A percentile compares a stretch with the other conserved stretches of the same genome.
Conservation (phyloP, 2,888 invertebrate genomes). For the Hemithea aestivaria region DNA sequence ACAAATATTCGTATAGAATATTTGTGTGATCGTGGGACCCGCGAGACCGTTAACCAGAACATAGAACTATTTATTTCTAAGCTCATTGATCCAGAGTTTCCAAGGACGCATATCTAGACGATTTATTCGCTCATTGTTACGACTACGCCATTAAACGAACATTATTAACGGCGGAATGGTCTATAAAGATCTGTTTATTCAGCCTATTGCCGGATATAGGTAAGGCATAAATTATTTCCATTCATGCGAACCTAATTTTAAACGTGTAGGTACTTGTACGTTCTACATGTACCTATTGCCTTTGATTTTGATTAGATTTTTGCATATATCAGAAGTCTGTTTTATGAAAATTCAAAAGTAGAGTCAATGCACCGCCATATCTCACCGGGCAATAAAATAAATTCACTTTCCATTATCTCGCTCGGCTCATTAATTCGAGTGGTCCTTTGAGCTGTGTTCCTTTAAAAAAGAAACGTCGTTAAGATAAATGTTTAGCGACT, state of each 20-base stretch:
- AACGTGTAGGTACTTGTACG: not conserved
- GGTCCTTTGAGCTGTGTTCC: slow-evolving; percentile 34
- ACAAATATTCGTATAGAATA: slow-evolving; percentile 13
- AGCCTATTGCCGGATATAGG: slow-evolving; percentile 3
- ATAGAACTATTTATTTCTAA: too few relatives aligned
- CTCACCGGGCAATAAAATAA: slow-evolving; percentile 26
- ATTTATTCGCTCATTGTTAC: slow-evolving; percentile 22
- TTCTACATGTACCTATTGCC: too few relatives aligned
- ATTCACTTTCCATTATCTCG: slow-evolving; percentile 35
- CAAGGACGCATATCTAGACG: slow-evolving; percentile 5
- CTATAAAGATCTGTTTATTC: slow-evolving; percentile 15
- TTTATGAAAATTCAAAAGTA: slow-evolving; percentile 1
- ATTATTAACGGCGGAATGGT: slow-evolving; percentile 27
- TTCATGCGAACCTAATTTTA: slow-evolving; percentile 2
- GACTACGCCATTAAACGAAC: slow-evolving; percentile 32
- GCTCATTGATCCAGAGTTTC: not conserved
- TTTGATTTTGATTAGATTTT: too few relatives aligned
- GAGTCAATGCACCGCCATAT: slow-evolving; percentile 16
- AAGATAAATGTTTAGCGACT: slow-evolving; percentile 37
- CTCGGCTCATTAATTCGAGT: slow-evolving; percentile 37
- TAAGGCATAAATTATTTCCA: not conserved
- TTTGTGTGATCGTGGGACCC: slow-evolving; percentile 8
- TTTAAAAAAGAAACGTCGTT: slow-evolving; percentile 36
- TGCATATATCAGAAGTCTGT: too few relatives aligned
- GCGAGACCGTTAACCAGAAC: too few relatives aligned